Evolutionary conservation across 2,797 vertebrate genomes (phyloP), one percentile per base, ranked within the genome.

Genomic region (Perodicticus potto): DNA sequence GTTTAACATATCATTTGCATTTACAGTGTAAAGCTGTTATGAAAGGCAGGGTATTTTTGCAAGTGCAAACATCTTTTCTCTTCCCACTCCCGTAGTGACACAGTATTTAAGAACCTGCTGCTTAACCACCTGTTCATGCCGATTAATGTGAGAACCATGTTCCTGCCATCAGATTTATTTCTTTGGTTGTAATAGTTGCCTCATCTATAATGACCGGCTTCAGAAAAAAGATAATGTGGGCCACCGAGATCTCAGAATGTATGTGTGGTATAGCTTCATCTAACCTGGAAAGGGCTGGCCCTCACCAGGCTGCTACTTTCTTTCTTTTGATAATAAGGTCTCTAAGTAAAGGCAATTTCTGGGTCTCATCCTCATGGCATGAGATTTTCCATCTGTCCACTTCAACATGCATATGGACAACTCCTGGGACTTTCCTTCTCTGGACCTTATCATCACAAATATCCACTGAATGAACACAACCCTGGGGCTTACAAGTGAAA

Each of bases 41-140:
- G 96, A 96, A 93, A 97, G 93, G 93, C 90, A 97, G 86, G 77
- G 57, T 65, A 96, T 85, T 90, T 97, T 96, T 94, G 72, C 78
- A 83, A 96, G 91, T 61, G 92, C 85, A 96, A 74, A 23, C 90
- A 10, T 91, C 59, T 81, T 82, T 29, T 91, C 78, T 65, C 94
- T 95, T 84, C 4, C 63, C 86, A 73, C 32, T 82, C 55, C 86
- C 19, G 3, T 65, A 27, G 67, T n/a, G 43, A 86, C 45, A 43
- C 72, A 67, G 89, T 37, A 65, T 86, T 95, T 86, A 92, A 86
- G 90, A 96, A 94, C 57, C 93, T 86, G 86, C 96, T 96, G 93
- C 55, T 95, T n/a, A 57, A 14, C 82, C 92, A 94, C 92, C 92
- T 97, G 89, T 32, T 91, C 86, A 5, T 89, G 70, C 82, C 90